These are phyloP conservation scores for Tychaedon coryphoeus DNA, from an alignment of 2,113 vertebrate genomes.

Conservation along the genomic window DNA sequence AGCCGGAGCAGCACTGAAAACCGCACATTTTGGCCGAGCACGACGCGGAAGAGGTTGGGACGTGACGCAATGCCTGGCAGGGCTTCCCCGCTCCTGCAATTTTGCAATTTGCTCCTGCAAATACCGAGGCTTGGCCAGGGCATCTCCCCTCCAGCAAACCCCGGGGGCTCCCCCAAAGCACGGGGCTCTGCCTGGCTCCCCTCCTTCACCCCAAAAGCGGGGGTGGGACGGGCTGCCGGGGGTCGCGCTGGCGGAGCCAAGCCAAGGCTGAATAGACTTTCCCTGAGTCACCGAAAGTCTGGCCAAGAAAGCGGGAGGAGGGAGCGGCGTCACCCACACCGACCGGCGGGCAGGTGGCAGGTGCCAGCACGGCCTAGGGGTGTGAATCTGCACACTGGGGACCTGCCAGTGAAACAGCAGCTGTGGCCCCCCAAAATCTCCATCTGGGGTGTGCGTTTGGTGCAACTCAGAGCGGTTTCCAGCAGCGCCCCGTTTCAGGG, in stretches of 20 bases:
- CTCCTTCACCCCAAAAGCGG: not conserved
- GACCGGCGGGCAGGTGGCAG: not conserved
- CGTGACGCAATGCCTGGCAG: not conserved
- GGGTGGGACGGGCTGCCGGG: not conserved
- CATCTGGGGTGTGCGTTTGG: not conserved
- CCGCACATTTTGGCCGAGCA: not conserved
- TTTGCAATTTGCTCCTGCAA: not conserved
- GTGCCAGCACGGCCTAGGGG: accelerated
- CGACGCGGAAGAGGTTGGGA: accelerated
- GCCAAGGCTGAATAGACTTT: not conserved
- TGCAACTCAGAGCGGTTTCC: accelerated
- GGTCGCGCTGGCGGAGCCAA: not conserved
- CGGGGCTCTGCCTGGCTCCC: not conserved
- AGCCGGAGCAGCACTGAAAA: not conserved
- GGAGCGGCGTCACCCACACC: not conserved
- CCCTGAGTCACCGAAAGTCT: not conserved
- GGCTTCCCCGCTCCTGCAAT: not conserved
- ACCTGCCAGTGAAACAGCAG: not conserved
- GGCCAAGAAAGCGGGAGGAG: not conserved
- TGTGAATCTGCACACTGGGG: not conserved
- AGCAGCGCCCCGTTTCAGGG: accelerated
- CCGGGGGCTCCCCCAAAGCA: accelerated
- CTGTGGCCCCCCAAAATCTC: not conserved
- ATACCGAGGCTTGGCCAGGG: accelerated
- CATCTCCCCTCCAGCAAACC: not conserved